These are phyloP conservation scores for Drosophila erecta DNA, from an alignment of 1,140 invertebrate genomes.

Conservation along the genomic window DNA sequence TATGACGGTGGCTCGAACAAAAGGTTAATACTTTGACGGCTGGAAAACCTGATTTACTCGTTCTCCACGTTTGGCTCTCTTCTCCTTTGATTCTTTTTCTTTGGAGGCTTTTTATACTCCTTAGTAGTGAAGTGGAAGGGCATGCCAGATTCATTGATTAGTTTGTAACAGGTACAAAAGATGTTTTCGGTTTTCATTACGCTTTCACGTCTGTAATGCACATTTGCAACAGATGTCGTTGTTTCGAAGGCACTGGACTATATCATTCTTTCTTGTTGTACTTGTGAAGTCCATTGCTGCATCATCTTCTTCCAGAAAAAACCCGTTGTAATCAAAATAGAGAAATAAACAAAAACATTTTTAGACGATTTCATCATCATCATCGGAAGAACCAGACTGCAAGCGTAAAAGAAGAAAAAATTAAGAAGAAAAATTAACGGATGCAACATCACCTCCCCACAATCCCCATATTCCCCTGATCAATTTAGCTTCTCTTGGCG, in stretches of 20 bases:
- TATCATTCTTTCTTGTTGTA: slow-evolving; percentile 1
- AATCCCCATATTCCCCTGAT: not conserved
- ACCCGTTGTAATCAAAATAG: slow-evolving; percentile 23
- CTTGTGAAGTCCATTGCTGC: slow-evolving; percentile 27
- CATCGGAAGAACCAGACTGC: slow-evolving; percentile 19
- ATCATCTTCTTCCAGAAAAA: not conserved
- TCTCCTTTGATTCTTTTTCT: slow-evolving; percentile 15
- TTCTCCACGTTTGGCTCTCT: slow-evolving; percentile 45
- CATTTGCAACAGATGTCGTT: no score
- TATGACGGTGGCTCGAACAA: slow-evolving; percentile 38
- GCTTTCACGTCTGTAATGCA: no score
- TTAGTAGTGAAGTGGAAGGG: no score
- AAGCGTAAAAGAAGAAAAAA: not conserved
- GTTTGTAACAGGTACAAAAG: no score
- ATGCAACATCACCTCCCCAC: slow-evolving; percentile 30
- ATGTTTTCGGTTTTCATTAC: no score
- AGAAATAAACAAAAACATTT: slow-evolving; percentile 70
- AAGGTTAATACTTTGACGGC: slow-evolving; percentile 79
- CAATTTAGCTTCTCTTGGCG: slow-evolving; percentile 26
- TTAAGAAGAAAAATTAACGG: slow-evolving; percentile 1
- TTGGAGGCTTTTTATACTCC: slow-evolving; percentile 19
- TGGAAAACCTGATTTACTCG: slow-evolving; percentile 79
- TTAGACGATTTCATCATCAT: slow-evolving; percentile 66
- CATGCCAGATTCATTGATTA: no score
- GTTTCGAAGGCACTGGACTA: no score